Evolutionary conservation across 2,113 vertebrate genomes (phyloP).

Genomic region (Podiceps cristatus): DNA sequence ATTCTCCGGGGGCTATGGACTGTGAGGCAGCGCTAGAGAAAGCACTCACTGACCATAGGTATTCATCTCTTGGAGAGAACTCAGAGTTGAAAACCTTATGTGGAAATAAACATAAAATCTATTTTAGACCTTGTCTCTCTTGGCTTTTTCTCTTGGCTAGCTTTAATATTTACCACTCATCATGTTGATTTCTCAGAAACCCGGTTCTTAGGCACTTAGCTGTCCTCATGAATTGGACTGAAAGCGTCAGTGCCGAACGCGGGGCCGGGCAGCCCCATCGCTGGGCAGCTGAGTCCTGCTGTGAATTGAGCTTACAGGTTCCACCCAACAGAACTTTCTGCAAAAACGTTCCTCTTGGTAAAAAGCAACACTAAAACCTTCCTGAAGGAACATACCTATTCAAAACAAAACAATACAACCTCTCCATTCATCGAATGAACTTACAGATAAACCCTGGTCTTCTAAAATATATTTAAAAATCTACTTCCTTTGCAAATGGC

Average conservation of each 20-base stretch:
- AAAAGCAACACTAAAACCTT: neutral
- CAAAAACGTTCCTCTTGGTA: neutral
- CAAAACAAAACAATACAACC: neutral
- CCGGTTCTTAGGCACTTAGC: neutral
- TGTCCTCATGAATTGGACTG: neutral
- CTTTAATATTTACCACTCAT: conserved; percentile 11
- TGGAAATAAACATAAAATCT: conserved; percentile 47
- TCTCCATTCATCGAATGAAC: neutral
- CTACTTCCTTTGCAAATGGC: neutral
- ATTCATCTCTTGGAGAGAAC: neutral
- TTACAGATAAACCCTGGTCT: neutral
- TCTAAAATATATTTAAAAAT: neutral
- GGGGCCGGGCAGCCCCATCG: neutral
- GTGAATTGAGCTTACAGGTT: neutral
- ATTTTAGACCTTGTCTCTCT: conserved; percentile 25
- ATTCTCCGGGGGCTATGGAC: neutral
- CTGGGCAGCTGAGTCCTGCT: neutral
- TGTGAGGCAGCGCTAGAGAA: neutral
- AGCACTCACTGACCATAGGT: neutral
- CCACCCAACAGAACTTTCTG: neutral
- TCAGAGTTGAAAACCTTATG: neutral
- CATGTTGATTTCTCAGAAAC: neutral
- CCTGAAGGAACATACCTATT: neutral
- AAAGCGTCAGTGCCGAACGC: rapidly evolving
- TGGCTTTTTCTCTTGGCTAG: neutral